Percentiles rank a stretch among this genome's conserved stretches.
Evolutionary conservation across 1,140 invertebrate genomes (phyloP).

Genomic region (Alviniconcha marisindica): DNA sequence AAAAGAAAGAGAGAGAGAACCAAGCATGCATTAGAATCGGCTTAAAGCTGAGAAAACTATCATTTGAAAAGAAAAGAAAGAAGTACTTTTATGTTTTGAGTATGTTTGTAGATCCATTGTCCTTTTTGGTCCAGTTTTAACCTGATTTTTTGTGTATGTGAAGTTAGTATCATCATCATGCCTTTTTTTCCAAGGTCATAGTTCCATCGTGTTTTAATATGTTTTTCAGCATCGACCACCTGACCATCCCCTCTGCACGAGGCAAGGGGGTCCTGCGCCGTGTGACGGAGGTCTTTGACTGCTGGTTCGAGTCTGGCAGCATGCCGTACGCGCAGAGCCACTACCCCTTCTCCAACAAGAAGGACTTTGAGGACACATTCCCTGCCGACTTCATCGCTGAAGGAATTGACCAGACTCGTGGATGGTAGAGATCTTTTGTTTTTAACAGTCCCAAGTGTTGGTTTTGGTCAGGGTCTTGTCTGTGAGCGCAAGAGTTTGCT

Average conservation of each 20-base stretch:
- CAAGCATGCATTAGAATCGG: no score
- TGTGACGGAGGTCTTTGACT: constrained; percentile 98
- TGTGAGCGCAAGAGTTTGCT: no score
- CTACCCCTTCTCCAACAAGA: constrained; percentile 93
- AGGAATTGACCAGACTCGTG: constrained; percentile 99
- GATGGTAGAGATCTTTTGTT: constrained; percentile 81
- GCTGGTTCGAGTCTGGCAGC: constrained; percentile 99
- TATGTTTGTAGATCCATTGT: no score
- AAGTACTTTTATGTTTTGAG: background rate
- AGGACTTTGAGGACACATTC: constrained; percentile 95
- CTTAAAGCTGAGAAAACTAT: no score
- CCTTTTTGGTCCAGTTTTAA: no score
- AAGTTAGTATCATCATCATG: no score
- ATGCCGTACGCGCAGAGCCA: constrained; percentile 99
- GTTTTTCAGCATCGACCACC: constrained; percentile 87
- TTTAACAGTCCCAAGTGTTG: background rate
- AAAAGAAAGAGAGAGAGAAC: no score
- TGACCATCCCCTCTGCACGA: constrained; percentile 94
- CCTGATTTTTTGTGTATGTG: no score
- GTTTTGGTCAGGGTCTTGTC: no score
- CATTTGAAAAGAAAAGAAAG: no score
- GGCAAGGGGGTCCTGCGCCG: constrained; percentile 90
- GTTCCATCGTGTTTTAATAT: no score
- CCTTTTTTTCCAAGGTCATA: no score
- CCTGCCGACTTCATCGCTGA: constrained; percentile 99